phyloP scores from a whole-genome alignment of 2,797 vertebrate species.

The Micrastur ruficollis region DNA sequence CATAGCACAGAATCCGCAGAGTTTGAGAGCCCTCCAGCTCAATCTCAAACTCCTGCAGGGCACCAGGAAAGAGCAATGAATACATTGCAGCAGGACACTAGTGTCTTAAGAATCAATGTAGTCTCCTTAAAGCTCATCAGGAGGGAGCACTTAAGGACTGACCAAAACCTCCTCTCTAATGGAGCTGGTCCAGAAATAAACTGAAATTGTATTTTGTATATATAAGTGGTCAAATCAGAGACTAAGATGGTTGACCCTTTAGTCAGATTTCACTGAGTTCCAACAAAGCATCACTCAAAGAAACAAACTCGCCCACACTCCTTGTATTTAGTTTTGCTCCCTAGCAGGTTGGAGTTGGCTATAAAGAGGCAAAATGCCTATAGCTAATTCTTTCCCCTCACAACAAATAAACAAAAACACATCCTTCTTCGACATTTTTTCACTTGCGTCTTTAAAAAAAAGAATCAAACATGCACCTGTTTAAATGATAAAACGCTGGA shows the following conservation, averaged over 20 bases:
- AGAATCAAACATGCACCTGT: background rate
- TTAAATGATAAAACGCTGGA: background rate
- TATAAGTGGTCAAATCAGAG: background rate
- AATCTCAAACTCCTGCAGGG: constrained; percentile 90
- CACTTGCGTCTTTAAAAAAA: background rate
- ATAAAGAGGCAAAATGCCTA: background rate
- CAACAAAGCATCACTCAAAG: background rate
- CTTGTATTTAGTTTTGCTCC: background rate
- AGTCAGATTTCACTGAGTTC: background rate
- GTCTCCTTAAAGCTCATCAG: background rate
- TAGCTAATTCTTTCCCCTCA: background rate
- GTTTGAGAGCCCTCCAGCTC: constrained; percentile 94
- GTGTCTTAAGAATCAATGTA: background rate
- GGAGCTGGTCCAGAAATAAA: background rate
- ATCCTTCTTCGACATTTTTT: background rate
- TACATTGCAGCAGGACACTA: background rate
- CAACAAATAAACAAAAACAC: background rate
- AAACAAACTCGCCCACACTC: background rate
- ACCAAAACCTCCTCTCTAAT: background rate
- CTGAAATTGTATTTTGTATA: background rate
- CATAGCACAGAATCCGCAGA: constrained; percentile 89
- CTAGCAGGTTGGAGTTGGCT: background rate
- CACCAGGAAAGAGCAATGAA: constrained; percentile 10
- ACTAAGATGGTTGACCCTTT: background rate
- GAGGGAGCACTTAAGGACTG: background rate